Conservation (phyloP, 64 coral and sea anemone species). For the Hydrozoanthus tunicans region DNA sequence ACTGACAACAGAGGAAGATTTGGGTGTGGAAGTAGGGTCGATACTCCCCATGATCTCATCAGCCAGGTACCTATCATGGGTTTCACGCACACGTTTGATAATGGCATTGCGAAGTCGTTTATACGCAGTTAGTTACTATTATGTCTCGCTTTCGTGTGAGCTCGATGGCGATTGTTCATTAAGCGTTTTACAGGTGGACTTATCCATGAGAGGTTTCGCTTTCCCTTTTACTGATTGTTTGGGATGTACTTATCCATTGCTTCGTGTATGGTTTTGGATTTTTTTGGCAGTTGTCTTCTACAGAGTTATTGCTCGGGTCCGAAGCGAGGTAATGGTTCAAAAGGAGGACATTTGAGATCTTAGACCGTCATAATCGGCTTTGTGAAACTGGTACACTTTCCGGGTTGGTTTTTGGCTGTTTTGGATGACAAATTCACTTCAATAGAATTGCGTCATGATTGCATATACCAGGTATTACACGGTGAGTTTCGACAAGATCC, state of each 20-base stretch:
- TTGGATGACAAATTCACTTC: constrained; percentile 39
- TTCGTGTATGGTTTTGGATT: constrained; percentile 3
- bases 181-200: background rate
- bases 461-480: constrained; percentile 34
- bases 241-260: constrained; percentile 36
- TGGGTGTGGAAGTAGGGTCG: background rate
- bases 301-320: background rate
- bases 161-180: constrained; percentile 4
- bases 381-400: constrained; percentile 52
- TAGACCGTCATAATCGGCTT: constrained; percentile 43
- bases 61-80: background rate
- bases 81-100: background rate
- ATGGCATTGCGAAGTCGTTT: constrained; percentile 1
- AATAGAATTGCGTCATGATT: constrained; percentile 46
- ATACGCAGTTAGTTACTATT: background rate
- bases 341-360: constrained; percentile 24
- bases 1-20: background rate
- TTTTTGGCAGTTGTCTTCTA: constrained; percentile 5
- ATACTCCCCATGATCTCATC: background rate
- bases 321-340: constrained; percentile 1
- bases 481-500: constrained; percentile 25
- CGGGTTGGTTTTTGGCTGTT: constrained; percentile 25
- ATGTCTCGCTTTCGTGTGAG: background rate
- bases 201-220: background rate
- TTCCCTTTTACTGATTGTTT: background rate